Percentiles rank a stretch among this genome's conserved stretches.
Evolutionary conservation across 64 coral and sea anemone genomes (phyloP).

Genomic region (Catalaphyllia jardinei): DNA sequence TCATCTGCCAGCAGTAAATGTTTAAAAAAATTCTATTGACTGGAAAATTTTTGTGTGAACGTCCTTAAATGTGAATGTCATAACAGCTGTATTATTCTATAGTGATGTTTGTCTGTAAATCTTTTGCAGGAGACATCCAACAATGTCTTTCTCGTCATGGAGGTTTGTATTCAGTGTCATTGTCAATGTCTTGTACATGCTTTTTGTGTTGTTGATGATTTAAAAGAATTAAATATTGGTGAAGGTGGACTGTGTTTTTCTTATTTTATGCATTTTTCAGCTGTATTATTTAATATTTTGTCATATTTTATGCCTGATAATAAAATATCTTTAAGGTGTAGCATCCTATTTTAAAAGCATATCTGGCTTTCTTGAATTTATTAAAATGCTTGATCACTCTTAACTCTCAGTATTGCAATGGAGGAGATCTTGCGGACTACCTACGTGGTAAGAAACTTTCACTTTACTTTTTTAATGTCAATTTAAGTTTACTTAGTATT

Average conservation of each 20-base stretch:
- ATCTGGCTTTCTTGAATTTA: background rate
- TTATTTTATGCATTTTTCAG: no score
- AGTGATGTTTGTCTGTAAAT: slow-evolving; percentile 7
- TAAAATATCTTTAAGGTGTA: no score
- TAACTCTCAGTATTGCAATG: slow-evolving; percentile 95
- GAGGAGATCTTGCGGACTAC: slow-evolving; percentile 98
- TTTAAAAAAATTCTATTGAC: no score
- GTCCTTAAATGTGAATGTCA: no score
- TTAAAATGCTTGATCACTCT: background rate
- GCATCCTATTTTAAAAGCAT: background rate
- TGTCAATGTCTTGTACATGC: background rate
- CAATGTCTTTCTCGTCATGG: slow-evolving; percentile 94
- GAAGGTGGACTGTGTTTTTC: no score
- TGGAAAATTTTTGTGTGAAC: no score
- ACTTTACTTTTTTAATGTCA: background rate
- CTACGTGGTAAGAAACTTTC: slow-evolving; percentile 72
- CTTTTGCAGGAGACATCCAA: slow-evolving; percentile 70
- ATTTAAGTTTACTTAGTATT: no score
- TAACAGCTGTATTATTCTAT: background rate
- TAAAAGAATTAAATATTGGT: no score
- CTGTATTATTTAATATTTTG: no score
- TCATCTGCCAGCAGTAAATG: no score
- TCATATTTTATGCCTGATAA: no score
- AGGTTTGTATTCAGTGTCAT: slow-evolving; percentile 48
- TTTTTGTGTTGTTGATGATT: background rate